Percentiles rank a stretch among this genome's conserved stretches.
Conservation (phyloP, 2,113 vertebrate species). For the Pao palembangensis region DNA sequence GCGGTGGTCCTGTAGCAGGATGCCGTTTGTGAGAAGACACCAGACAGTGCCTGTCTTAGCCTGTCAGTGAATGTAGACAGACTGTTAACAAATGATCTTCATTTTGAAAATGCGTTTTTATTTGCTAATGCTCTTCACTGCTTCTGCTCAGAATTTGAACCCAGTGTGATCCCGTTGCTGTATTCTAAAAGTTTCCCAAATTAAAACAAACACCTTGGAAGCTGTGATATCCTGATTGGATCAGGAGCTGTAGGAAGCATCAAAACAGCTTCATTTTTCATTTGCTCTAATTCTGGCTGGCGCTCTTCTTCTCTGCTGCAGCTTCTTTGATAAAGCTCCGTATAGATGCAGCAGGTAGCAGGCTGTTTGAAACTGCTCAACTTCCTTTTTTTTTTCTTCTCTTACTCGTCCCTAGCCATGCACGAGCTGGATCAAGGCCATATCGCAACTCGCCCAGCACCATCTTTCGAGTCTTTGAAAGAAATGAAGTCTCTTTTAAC, state of each 20-base stretch:
- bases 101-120: not conserved
- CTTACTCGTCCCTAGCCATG: not conserved
- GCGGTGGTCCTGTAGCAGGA: too few species aligned
- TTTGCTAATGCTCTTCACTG: not conserved
- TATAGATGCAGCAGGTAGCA: slow-evolving; percentile 36
- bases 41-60: slow-evolving; percentile 12
- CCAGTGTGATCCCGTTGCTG: not conserved
- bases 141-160: not conserved
- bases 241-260: slow-evolving; percentile 16
- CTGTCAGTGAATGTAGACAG: not conserved
- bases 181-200: not conserved
- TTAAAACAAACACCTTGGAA: not conserved
- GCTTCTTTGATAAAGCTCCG: slow-evolving; percentile 23
- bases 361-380: slow-evolving; percentile 19
- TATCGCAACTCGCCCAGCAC: slow-evolving; percentile 5
- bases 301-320: not conserved
- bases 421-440: not conserved
- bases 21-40: too few species aligned
- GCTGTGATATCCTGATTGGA: slow-evolving; percentile 10
- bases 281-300: slow-evolving; percentile 15
- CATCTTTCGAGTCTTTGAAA: slow-evolving; percentile 4
- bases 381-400: slow-evolving; percentile 33
- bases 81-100: not conserved
- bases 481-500: slow-evolving; percentile 11
- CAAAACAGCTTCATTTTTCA: slow-evolving; percentile 22